Base-by-base conservation (phyloP, 2,888 invertebrate genomes). In the Rhaphigaster nebulosa region DNA sequence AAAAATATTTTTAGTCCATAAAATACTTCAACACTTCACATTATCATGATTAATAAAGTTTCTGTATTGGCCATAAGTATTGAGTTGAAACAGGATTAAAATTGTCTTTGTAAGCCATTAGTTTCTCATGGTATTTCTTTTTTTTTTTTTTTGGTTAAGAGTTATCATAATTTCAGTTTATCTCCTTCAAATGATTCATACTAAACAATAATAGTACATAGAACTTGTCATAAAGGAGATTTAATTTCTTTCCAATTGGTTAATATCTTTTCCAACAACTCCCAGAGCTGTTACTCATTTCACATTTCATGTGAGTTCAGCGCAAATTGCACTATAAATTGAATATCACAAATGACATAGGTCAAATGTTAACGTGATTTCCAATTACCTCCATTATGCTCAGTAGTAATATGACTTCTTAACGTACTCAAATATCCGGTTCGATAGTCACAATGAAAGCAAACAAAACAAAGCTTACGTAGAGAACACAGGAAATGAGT, bases 361-460 rank as follows among this genome's bases (percentile, higher is more conserved):
- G 18, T 84, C 26, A 84, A 45, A n/a, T n/a, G 41, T 84, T 84
- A 84, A 84, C 84, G 84, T 50, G 45, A 84, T n/a, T 84, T 84
- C 84, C 84, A 84, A 45, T 88, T 60, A 60, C 88, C 41, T 34
- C 60, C 60, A 88, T n/a, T n/a, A n/a, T 88, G 88, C 8, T 65
- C 54, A 41, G 54, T 56, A 13, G 60, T 60, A 60, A 88, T 88
- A 60, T 88, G 88, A 15, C 12, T n/a, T 88, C 60, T 60, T 13
- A 88, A 41, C 26, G 54, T 60, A 41, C 41, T 56, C 15, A 88
- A 60, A 60, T 34, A 60, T 34, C 56, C 60, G n/a, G 88, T 60
- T 41, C 54, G 38, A 60, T 38, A 88, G 41, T 60, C 88, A 88
- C 88, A 88, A 60, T 88, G 88, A 60, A 60, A 88, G 60, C 88